Percentiles rank a stretch among this genome's conserved stretches.
Conservation (phyloP, 2,888 invertebrate genomes). For the Machimus atricapillus region DNA sequence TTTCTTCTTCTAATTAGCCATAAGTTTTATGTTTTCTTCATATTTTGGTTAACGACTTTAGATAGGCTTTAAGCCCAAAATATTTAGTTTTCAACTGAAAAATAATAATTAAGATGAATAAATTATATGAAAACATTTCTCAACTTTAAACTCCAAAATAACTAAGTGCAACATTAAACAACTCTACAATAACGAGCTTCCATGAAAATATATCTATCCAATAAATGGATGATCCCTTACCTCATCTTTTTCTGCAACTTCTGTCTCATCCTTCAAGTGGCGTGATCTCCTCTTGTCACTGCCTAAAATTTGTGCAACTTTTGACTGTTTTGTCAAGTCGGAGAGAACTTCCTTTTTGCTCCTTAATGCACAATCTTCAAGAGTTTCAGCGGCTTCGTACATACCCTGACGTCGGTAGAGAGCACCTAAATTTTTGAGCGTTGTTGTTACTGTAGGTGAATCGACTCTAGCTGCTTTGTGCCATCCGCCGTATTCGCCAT, state of each 20-base stretch:
- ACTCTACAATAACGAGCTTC: neutral
- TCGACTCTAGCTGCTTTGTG: slow-evolving; percentile 98
- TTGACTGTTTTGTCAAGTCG: slow-evolving; percentile 91
- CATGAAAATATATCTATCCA: neutral
- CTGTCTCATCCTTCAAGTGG: slow-evolving; percentile 60
- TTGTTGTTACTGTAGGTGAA: slow-evolving; percentile 96
- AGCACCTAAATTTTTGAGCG: slow-evolving; percentile 97
- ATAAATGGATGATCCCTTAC: slow-evolving; percentile 49
- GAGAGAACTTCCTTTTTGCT: slow-evolving; percentile 91
- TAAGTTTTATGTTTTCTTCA: neutral
- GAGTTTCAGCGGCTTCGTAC: slow-evolving; percentile 98
- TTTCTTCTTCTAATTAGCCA: neutral
- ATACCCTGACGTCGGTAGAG: slow-evolving; percentile 98
- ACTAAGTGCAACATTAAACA: neutral
- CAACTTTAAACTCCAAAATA: neutral
- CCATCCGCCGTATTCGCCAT: slow-evolving; percentile 91
- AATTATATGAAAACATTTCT: neutral
- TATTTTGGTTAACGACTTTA: neutral
- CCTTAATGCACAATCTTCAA: slow-evolving; percentile 97
- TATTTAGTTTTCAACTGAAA: neutral
- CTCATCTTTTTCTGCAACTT: slow-evolving; percentile 58
- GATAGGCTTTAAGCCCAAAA: neutral
- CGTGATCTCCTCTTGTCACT: slow-evolving; percentile 66
- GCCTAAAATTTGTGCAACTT: slow-evolving; percentile 76
- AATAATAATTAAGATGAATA: neutral